Evolutionary conservation across 2,888 invertebrate genomes (phyloP).

Genomic region (Choristoneura rosaceana): DNA sequence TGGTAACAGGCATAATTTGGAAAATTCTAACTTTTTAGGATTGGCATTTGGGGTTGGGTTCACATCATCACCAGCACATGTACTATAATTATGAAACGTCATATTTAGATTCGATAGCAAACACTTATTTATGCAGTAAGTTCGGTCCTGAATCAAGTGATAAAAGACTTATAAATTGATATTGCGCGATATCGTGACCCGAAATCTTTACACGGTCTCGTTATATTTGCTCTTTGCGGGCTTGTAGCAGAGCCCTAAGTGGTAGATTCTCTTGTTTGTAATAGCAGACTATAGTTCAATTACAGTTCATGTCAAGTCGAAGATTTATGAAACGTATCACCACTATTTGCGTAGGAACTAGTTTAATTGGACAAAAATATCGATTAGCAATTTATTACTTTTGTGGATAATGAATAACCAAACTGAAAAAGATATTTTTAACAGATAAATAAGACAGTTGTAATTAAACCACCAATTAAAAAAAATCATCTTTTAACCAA

Average conservation of each 20-base stretch:
- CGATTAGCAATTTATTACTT: background rate
- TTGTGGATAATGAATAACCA: no score
- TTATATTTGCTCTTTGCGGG: constrained; percentile 71
- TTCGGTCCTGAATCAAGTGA: constrained; percentile 47
- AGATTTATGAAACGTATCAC: constrained; percentile 52
- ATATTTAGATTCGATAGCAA: background rate
- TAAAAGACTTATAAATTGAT: constrained; percentile 58
- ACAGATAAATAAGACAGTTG: no score
- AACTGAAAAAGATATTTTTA: background rate
- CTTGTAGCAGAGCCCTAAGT: constrained; percentile 51
- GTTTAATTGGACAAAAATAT: background rate
- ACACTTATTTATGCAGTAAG: background rate
- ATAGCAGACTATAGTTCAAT: constrained; percentile 46
- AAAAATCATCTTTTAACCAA: no score
- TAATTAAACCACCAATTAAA: no score
- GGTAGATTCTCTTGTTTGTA: constrained; percentile 49
- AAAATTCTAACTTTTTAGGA: no score
- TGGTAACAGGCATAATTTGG: no score
- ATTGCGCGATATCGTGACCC: constrained; percentile 57
- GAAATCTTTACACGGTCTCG: constrained; percentile 63
- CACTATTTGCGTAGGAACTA: no score
- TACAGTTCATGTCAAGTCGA: background rate
- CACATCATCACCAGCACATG: background rate
- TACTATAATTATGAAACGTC: background rate
- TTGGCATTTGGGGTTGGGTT: no score